phyloP scores from a whole-genome alignment of 2,888 invertebrate genomes.

The Enchytraeus crypticus region DNA sequence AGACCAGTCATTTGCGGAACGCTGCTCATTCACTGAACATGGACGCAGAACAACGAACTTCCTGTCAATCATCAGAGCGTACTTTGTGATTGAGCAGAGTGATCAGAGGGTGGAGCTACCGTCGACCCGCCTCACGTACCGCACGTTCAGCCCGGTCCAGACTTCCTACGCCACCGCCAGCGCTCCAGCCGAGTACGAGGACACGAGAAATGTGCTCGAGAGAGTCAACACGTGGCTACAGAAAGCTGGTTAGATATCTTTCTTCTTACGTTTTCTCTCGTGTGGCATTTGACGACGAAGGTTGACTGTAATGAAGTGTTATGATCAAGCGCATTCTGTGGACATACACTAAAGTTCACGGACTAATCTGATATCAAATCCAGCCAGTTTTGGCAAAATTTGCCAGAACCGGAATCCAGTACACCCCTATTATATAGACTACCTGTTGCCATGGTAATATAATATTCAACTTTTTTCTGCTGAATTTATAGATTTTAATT shows the following conservation, averaged over 20 bases:
- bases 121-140: slow-evolving; percentile 21
- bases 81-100: slow-evolving; percentile 18
- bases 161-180: slow-evolving; percentile 8
- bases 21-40: slow-evolving; percentile 25
- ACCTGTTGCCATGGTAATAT: too few species aligned
- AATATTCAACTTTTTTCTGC: too few species aligned
- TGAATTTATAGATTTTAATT: too few species aligned
- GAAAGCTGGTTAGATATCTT: slow-evolving; percentile 20
- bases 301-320: too few species aligned
- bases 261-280: too few species aligned
- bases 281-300: too few species aligned
- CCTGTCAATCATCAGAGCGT: slow-evolving; percentile 22
- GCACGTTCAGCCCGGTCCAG: slow-evolving; percentile 24
- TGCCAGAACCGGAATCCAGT: too few species aligned
- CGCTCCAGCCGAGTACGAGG: slow-evolving; percentile 20
- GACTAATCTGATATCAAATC: too few species aligned
- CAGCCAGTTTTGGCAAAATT: too few species aligned
- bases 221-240: slow-evolving; percentile 28
- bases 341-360: too few species aligned
- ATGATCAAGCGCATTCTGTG: too few species aligned
- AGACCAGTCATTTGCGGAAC: slow-evolving; percentile 24
- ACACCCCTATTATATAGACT: too few species aligned
- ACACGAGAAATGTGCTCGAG: slow-evolving; percentile 22
- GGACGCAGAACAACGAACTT: slow-evolving; percentile 17
- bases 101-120: background rate